Conservation (phyloP, 2,797 vertebrate genomes). For the Cephalopachus bancanus region DNA sequence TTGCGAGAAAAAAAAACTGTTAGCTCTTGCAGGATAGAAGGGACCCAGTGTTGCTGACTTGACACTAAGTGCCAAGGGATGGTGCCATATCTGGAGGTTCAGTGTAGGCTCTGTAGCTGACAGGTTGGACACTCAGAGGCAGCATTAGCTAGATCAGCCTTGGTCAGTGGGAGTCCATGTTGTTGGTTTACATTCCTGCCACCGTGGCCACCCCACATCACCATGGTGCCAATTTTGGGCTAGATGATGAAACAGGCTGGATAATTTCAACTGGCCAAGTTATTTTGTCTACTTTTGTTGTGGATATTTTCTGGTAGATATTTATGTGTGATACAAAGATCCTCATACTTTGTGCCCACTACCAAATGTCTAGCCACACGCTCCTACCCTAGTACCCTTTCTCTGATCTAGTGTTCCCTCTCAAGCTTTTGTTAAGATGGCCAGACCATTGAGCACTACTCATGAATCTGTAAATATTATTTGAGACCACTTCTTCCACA, state of each 20-base stretch:
- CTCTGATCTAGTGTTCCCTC: constrained; percentile 40
- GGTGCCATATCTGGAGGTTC: not conserved
- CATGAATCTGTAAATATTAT: not conserved
- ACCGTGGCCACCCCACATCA: not conserved
- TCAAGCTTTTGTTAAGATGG: not conserved
- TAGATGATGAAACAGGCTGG: not conserved
- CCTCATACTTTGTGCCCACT: constrained; percentile 35
- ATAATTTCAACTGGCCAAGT: constrained; percentile 31
- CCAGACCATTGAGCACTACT: not conserved
- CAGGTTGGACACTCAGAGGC: not conserved
- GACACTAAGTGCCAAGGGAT: not conserved
- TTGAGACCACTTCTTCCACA: not conserved
- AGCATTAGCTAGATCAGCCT: not conserved
- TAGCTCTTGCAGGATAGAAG: not conserved
- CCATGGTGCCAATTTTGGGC: not conserved
- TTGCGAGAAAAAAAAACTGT: not conserved
- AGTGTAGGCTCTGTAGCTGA: not conserved
- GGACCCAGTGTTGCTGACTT: not conserved
- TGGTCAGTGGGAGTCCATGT: not conserved
- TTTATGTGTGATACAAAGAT: constrained; percentile 26
- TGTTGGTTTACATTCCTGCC: not conserved
- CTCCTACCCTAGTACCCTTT: not conserved
- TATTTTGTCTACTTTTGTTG: constrained; percentile 39
- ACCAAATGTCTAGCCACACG: not conserved
- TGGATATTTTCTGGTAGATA: not conserved